These are phyloP conservation scores for Tiliqua scincoides DNA, from an alignment of 2,113 vertebrate genomes.

Conservation along the genomic window DNA sequence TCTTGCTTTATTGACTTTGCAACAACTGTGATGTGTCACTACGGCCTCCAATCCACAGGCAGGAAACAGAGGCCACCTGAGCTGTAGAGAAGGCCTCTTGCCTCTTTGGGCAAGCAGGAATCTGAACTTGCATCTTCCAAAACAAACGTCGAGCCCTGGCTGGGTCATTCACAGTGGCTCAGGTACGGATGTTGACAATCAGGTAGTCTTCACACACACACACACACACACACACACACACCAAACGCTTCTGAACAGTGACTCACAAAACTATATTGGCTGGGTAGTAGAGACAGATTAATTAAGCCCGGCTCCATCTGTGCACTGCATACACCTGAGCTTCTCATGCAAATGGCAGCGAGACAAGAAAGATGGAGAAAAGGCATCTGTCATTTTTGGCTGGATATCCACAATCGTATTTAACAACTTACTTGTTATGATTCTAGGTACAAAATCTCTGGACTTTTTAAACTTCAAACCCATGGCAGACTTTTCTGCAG, in stretches of 20 bases:
- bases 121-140: background rate
- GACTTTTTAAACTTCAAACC: background rate
- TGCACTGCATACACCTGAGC: background rate
- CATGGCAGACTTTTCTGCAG: no score
- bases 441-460: background rate
- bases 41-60: background rate
- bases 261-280: background rate
- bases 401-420: background rate
- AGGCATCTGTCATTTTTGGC: slow-evolving; percentile 29
- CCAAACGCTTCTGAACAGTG: background rate
- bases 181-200: background rate
- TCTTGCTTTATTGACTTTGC: background rate
- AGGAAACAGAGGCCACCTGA: background rate
- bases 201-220: background rate
- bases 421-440: slow-evolving; percentile 7
- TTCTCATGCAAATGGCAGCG: background rate
- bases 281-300: background rate
- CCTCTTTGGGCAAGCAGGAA: background rate
- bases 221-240: no score
- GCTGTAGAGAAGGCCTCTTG: background rate
- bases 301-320: slow-evolving; percentile 21
- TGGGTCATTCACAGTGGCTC: background rate
- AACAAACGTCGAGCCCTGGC: background rate
- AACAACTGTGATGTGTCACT: background rate
- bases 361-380: slow-evolving; percentile 2